Evolutionary conservation across 1,140 invertebrate genomes (phyloP).

Genomic region (Trachymyrmex septentrionalis): DNA sequence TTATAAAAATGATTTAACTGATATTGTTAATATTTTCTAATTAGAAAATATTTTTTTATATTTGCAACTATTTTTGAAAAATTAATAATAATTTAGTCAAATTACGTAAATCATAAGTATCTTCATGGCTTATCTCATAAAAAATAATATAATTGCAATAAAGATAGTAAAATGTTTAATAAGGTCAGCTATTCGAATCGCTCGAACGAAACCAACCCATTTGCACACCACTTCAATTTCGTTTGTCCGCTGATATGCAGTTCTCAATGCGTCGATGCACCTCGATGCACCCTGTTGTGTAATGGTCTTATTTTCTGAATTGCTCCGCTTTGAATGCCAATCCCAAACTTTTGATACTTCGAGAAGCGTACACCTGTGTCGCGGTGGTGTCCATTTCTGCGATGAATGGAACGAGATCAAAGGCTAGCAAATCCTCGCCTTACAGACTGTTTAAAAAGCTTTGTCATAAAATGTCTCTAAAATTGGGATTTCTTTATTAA

Average conservation of each 20-base stretch:
- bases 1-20: background rate
- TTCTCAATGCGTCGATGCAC: conserved; percentile 17
- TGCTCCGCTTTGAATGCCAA: background rate
- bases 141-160: background rate
- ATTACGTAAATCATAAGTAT: background rate
- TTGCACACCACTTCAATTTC: background rate
- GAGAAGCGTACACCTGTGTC: conserved; percentile 56
- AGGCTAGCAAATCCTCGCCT: background rate
- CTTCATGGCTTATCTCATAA: background rate
- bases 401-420: conserved; percentile 52
- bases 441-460: conserved; percentile 61
- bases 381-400: conserved; percentile 43
- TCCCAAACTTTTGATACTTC: background rate
- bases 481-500: background rate
- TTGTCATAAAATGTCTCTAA: background rate
- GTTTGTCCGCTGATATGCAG: background rate
- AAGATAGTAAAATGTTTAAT: conserved; percentile 5
- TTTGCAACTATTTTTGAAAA: background rate
- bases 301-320: conserved; percentile 18
- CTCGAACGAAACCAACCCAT: background rate
- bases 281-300: background rate
- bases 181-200: background rate
- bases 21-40: background rate
- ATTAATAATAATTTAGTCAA: background rate
- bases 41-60: background rate